Evolutionary conservation across 2,888 invertebrate species (phyloP), one percentile per base, ranked within the genome.

Genomic region (Schrankia costaestrigalis): DNA sequence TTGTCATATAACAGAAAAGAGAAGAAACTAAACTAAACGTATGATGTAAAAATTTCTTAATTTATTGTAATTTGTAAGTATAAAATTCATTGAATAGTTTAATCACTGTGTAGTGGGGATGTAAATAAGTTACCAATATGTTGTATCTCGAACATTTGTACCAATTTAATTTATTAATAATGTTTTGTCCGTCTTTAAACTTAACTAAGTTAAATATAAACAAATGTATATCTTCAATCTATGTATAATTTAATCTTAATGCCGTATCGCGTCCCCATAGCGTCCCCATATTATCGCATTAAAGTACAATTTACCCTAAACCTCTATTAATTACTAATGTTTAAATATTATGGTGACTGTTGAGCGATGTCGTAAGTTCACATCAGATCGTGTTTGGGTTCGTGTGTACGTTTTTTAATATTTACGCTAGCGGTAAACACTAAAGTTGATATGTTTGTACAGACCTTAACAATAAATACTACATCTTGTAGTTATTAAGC

Each of bases 401-500:
- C 14, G 60, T 59, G 61, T 61, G 68, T 66, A 70, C 68, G 68
- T 64, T 3, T 60, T 61, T 56, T 63, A 56, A 62, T 49, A 50
- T 66, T 63, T 64, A 70, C 77, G 79, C 79, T 77, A 77, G 76
- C 71, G 60, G 63, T 71, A 65, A 73, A 73, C 4, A 66, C 66
- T 70, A 56, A 63, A 63, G 65, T 79, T 63, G 71, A 75, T 73
- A 78, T 76, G 81, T 86, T 85, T 87, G 86, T 87, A 86, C 87
- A 87, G 86, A 83, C 84, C 81, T 79, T 82, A 83, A 78, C 71
- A 71, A 81, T 82, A 69, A 65, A 29, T 61, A 65, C 60, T 65
- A 83, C 79, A 80, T 85, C 81, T 85, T 76, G 79, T 86, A 86
- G 87, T 59, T 56, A 70, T 58, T 84, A 84, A 85, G 85, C 83